Evolutionary conservation across 2,113 vertebrate species (phyloP).

Genomic region (Aegithalos caudatus): DNA sequence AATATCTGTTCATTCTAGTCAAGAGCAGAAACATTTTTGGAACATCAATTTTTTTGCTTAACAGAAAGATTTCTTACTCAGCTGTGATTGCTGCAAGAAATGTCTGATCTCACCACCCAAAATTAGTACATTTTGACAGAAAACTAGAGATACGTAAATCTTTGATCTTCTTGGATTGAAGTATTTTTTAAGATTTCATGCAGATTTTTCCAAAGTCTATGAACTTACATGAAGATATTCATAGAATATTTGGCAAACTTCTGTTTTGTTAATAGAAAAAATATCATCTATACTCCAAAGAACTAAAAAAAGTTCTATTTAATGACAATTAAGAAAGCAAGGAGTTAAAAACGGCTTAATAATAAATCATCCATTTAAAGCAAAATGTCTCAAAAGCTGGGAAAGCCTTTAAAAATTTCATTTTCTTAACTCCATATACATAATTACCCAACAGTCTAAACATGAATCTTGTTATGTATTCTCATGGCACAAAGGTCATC

Average conservation of each 20-base stretch:
- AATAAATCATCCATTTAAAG: background rate
- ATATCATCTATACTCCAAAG: background rate
- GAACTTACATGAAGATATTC: background rate
- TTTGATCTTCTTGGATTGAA: background rate
- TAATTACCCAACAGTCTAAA: background rate
- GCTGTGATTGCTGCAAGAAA: background rate
- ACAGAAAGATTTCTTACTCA: background rate
- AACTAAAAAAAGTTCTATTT: no score
- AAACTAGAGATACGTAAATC: background rate
- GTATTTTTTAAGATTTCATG: background rate
- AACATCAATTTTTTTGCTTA: background rate
- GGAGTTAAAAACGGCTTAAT: background rate
- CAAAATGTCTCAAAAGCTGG: background rate
- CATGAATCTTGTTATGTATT: background rate
- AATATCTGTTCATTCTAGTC: background rate
- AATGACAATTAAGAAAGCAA: background rate
- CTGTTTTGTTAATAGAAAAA: background rate
- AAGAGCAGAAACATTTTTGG: background rate
- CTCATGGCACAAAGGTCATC: background rate
- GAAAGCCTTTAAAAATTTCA: background rate
- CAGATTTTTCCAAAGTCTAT: background rate
- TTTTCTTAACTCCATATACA: background rate
- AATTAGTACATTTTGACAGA: background rate
- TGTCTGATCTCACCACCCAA: background rate
- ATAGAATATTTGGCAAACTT: background rate